A percentile compares a stretch with the other conserved stretches of the same genome.
Evolutionary conservation across 2,888 invertebrate genomes (phyloP).

Genomic region (Hoplodrina blanda): DNA sequence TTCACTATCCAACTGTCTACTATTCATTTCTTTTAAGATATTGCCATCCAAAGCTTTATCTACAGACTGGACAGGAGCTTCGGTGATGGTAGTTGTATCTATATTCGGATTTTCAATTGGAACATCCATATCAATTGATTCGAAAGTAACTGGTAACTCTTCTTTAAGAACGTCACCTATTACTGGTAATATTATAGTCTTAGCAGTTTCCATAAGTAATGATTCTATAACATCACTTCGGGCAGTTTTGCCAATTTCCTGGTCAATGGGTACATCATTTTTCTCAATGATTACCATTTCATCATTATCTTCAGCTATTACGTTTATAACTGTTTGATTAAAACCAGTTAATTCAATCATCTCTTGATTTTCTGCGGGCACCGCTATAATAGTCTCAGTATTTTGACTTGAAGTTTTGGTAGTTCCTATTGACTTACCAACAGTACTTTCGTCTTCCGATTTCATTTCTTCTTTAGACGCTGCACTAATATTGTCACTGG

Average conservation of each 20-base stretch:
- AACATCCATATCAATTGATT: not conserved
- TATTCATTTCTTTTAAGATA: not conserved
- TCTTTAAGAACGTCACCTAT: constrained; percentile 25
- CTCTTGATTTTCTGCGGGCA: not conserved
- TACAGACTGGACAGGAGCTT: not conserved
- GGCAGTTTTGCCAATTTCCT: not conserved
- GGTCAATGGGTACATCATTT: not conserved
- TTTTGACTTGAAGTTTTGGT: not conserved
- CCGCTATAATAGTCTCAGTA: not conserved
- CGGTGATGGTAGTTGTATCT: not conserved
- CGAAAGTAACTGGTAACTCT: not conserved
- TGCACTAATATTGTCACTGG: not conserved
- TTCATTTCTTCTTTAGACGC: not conserved
- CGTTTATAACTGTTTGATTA: not conserved
- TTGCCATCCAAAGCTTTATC: not conserved
- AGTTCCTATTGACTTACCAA: not conserved
- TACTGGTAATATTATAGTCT: constrained; percentile 38
- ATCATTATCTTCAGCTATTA: not conserved
- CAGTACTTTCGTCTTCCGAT: not conserved
- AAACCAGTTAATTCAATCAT: not conserved
- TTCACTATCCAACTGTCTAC: not conserved
- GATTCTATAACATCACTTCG: constrained; percentile 23
- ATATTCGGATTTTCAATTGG: not conserved
- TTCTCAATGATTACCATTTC: not conserved
- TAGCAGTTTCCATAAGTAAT: constrained; percentile 33